Evolutionary conservation across 2,888 invertebrate genomes (phyloP).

Genomic region (Rugalucina vietnamica): DNA sequence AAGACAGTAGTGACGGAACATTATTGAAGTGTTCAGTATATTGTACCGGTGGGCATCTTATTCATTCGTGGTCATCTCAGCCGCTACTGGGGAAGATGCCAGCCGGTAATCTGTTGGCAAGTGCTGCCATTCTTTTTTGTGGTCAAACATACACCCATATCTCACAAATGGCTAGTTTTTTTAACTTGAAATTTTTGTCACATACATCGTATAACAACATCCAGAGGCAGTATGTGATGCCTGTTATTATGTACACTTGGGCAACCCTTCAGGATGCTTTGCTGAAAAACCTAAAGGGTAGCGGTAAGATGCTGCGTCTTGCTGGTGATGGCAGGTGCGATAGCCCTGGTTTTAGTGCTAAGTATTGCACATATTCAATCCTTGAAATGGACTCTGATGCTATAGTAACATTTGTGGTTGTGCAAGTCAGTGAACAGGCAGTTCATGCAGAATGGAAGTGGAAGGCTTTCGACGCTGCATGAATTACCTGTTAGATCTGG

Average conservation of each 20-base stretch:
- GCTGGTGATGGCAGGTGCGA: slow-evolving; percentile 50
- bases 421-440: slow-evolving; percentile 41
- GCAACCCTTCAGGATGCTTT: background rate
- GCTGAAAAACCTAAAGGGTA: slow-evolving; percentile 1
- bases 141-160: background rate
- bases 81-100: slow-evolving; percentile 39
- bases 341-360: slow-evolving; percentile 43
- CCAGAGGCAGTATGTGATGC: slow-evolving; percentile 33
- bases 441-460: slow-evolving; percentile 13
- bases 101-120: background rate
- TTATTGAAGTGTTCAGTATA: background rate
- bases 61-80: slow-evolving; percentile 36
- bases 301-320: slow-evolving; percentile 13
- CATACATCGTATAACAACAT: slow-evolving; percentile 29
- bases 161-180: background rate
- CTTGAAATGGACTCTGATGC: slow-evolving; percentile 27
- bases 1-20: background rate
- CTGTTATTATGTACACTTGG: slow-evolving; percentile 41
- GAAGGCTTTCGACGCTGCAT: slow-evolving; percentile 38
- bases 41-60: slow-evolving; percentile 29
- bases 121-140: background rate
- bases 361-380: slow-evolving; percentile 40
- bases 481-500: slow-evolving; percentile 28
- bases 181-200: slow-evolving; percentile 30
- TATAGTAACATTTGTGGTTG: slow-evolving; percentile 31